phyloP scores from a whole-genome alignment of 2,113 vertebrate species.

The Dromiciops gliroides region DNA sequence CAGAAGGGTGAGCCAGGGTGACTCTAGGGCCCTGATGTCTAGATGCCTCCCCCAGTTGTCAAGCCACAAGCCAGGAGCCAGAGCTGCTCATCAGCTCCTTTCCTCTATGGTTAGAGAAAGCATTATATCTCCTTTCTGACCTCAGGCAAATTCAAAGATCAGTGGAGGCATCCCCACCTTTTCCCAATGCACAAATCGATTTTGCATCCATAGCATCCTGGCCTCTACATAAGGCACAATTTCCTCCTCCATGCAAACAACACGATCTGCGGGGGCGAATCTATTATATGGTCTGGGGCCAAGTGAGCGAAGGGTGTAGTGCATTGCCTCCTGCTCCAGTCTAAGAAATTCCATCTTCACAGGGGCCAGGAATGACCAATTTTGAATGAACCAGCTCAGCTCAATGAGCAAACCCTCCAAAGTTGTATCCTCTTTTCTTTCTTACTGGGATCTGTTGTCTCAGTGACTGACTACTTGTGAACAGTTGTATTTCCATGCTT shows the following conservation, averaged over 20 bases:
- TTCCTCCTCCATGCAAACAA: background rate
- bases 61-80: background rate
- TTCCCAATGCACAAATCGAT: background rate
- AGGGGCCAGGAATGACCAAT: constrained; percentile 65
- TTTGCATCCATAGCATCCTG: background rate
- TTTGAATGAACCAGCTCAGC: constrained; percentile 76
- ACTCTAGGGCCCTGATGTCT: background rate
- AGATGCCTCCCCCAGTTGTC: background rate
- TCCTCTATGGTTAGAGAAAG: background rate
- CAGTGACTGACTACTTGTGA: constrained; percentile 79
- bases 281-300: background rate
- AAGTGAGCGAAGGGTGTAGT: background rate
- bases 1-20: background rate
- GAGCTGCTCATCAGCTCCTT: background rate
- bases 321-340: background rate
- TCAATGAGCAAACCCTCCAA: constrained; percentile 78
- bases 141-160: background rate
- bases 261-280: background rate
- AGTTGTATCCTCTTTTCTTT: constrained; percentile 54
- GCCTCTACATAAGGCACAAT: background rate
- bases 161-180: background rate
- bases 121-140: background rate
- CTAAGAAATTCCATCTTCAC: constrained; percentile 51
- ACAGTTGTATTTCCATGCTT: constrained; percentile 76
- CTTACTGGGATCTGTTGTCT: constrained; percentile 74